Percentiles rank a stretch among this genome's conserved stretches.
Conservation (phyloP, 2,113 vertebrate species). For the Todiramphus saurophagus region DNA sequence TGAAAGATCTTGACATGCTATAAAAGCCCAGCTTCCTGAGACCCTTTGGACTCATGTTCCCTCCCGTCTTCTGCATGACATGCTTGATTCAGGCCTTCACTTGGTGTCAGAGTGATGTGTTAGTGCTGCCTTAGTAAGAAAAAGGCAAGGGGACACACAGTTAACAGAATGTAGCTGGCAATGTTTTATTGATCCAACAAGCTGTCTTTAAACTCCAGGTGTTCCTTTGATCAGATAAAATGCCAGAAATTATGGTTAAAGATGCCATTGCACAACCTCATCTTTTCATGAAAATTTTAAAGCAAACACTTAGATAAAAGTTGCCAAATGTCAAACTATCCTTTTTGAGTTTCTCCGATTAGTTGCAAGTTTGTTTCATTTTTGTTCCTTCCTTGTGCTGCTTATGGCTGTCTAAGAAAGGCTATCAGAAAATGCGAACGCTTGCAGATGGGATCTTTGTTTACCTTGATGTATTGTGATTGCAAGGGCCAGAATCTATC, state of each 20-base stretch:
- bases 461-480: neutral
- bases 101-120: neutral
- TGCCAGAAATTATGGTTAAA: neutral
- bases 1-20: neutral
- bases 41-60: neutral
- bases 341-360: neutral
- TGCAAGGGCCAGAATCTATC: neutral
- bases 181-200: neutral
- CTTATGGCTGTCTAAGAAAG: neutral
- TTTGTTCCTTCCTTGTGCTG: neutral
- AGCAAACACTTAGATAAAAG: neutral
- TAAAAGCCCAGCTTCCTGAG: neutral
- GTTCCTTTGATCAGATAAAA: neutral
- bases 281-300: neutral
- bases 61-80: neutral
- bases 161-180: neutral
- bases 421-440: neutral
- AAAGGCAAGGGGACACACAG: neutral
- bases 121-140: neutral
- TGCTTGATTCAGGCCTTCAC: fast-evolving
- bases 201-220: neutral
- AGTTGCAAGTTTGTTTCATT: neutral
- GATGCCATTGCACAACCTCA: neutral
- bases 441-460: neutral
- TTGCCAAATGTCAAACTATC: neutral